Conservation (phyloP, 2,113 vertebrate species). For the Noctilio leporinus region DNA sequence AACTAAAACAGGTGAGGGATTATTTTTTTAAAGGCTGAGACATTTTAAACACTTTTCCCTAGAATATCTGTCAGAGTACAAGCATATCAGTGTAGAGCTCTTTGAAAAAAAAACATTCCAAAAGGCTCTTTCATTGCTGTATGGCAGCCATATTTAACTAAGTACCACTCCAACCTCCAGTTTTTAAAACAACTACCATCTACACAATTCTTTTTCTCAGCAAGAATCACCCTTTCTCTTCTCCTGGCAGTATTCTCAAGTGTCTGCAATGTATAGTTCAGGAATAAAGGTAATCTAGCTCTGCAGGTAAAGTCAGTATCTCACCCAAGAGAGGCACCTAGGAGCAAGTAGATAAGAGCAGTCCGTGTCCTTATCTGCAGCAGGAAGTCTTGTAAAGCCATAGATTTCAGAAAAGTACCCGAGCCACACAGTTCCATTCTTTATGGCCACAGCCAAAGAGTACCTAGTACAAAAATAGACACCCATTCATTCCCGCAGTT, state of each 20-base stretch:
- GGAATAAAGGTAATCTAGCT: constrained; percentile 14
- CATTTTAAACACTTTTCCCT: constrained; percentile 36
- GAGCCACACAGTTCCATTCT: not conserved
- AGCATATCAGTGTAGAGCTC: constrained; percentile 5
- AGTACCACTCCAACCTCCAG: constrained; percentile 3
- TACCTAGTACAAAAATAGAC: constrained; percentile 39
- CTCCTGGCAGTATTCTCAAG: constrained; percentile 19
- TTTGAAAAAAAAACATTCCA: constrained; percentile 47
- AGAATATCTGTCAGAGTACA: constrained; percentile 43
- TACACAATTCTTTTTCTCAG: constrained; percentile 48
- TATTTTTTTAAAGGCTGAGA: constrained; percentile 43
- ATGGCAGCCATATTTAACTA: constrained; percentile 56
- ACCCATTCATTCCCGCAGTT: not conserved
- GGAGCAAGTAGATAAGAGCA: constrained; percentile 44
- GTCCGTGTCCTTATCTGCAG: not conserved
- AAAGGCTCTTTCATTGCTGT: constrained; percentile 48
- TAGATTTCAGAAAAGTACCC: not conserved
- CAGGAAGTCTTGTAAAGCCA: constrained; percentile 53
- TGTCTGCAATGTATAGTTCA: not conserved
- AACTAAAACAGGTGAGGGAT: constrained; percentile 64
- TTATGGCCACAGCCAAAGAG: constrained; percentile 23
- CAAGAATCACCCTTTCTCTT: constrained; percentile 54
- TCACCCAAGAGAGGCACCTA: not conserved
- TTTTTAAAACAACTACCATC: constrained; percentile 41
- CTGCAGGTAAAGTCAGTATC: not conserved